Base-by-base conservation (phyloP, 2,888 invertebrate species). In the Acronicta psi region DNA sequence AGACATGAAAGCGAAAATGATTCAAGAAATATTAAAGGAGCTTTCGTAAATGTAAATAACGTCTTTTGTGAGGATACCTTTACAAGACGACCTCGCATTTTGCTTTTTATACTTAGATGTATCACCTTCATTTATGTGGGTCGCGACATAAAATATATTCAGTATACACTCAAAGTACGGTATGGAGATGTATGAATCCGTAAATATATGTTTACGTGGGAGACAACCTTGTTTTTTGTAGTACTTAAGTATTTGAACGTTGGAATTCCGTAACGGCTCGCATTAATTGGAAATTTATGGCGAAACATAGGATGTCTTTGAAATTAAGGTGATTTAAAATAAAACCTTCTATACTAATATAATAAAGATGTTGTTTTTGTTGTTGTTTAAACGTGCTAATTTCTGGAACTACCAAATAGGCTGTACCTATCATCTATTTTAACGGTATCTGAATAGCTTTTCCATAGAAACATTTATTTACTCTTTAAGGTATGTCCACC, bases 31-130 rank as follows among this genome's bases (percentile, higher is more conserved):
- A 75, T 73, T 74, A 72, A 64, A 75, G 63, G 57, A 43, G 58
- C 60, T 75, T 67, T 72, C 74, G 65, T 81, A 70, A 80, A 80
- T 77, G 72, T 75, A 79, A 80, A 82, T 81, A 77, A 60, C 69
- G 73, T 75, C 65, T 70, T 80, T 82, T 83, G 73, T 68, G 50
- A 40, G 59, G 58, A 71, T 59, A 63, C 58, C 59, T 73, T 63
- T 64, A 59, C 64, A 64, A 73, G 74, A 69, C 70, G 61, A 79
- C 59, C 69, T 56, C 58, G 51, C 60, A 59, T 50, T 56, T 59
- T 71, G 63, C 60, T 64, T 69, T 73, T 59, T 61, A 53, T 69
- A 53, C 60, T 40, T 56, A 69, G 42, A 62, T 74, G 51, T 68
- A 66, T 59, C 58, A 45, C 59, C 50, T 60, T 59, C 60, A 43